phyloP scores from a whole-genome alignment of 2,113 vertebrate genomes.

The Ceyx margarethae region DNA sequence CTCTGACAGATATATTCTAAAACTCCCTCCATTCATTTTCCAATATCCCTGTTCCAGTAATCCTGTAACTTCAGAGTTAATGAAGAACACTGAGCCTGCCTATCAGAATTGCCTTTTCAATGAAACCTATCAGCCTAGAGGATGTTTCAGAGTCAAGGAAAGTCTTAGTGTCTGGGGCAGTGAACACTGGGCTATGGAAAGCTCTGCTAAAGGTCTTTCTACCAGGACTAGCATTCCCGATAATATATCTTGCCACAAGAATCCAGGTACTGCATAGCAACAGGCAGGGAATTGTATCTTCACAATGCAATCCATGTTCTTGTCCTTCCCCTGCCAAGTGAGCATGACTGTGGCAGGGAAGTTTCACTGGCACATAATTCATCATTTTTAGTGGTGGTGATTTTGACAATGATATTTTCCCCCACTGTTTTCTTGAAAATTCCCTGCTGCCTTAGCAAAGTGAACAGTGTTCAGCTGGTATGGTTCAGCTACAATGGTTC shows the following conservation, averaged over 20 bases:
- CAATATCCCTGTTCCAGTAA: background rate
- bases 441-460: background rate
- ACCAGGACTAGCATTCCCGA: background rate
- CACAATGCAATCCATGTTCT: background rate
- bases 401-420: background rate
- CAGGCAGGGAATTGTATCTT: background rate
- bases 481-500: background rate
- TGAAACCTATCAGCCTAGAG: background rate
- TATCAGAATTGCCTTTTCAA: background rate
- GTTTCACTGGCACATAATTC: constrained; percentile 7
- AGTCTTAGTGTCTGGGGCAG: background rate
- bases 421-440: background rate
- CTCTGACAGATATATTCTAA: background rate
- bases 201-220: background rate
- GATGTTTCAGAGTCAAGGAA: background rate
- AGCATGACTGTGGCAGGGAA: constrained; percentile 5
- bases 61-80: background rate
- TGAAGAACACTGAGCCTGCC: background rate
- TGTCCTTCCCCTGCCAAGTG: background rate
- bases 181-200: background rate
- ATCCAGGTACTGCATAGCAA: background rate
- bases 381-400: constrained; percentile 37
- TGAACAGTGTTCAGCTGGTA: background rate
- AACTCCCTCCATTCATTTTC: background rate
- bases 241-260: background rate